Evolutionary conservation across 2,888 invertebrate species (phyloP).

Genomic region (Euzophera pinguis): DNA sequence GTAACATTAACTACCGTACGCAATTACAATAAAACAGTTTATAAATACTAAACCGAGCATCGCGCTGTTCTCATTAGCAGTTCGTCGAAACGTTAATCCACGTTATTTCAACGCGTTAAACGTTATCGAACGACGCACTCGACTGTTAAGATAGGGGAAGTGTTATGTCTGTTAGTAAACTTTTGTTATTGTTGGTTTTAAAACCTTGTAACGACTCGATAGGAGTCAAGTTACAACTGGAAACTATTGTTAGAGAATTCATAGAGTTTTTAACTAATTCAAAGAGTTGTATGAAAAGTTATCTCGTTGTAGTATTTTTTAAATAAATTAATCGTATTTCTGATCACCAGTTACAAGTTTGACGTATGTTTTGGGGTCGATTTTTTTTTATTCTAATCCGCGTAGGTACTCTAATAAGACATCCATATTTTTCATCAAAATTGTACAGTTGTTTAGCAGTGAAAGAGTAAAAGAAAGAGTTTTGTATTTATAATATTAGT

Average conservation of each 20-base stretch:
- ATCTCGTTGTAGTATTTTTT: no score
- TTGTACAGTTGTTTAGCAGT: no score
- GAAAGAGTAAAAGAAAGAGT: no score
- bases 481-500: no score
- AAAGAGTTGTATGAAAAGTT: no score
- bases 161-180: constrained; percentile 4
- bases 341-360: no score
- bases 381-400: no score
- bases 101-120: background rate
- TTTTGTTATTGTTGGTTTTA: background rate
- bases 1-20: background rate
- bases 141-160: constrained; percentile 1
- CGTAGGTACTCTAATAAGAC: no score
- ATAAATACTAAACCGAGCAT: constrained; percentile 4
- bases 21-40: constrained; percentile 10
- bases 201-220: background rate
- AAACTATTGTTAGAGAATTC: background rate
- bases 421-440: no score
- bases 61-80: constrained; percentile 6
- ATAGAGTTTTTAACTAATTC: background rate
- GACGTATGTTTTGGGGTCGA: no score
- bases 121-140: constrained; percentile 1
- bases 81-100: constrained; percentile 6
- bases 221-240: background rate
- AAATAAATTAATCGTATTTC: no score